phyloP scores from a whole-genome alignment of 1,140 invertebrate species.

The Lethocerus indicus region DNA sequence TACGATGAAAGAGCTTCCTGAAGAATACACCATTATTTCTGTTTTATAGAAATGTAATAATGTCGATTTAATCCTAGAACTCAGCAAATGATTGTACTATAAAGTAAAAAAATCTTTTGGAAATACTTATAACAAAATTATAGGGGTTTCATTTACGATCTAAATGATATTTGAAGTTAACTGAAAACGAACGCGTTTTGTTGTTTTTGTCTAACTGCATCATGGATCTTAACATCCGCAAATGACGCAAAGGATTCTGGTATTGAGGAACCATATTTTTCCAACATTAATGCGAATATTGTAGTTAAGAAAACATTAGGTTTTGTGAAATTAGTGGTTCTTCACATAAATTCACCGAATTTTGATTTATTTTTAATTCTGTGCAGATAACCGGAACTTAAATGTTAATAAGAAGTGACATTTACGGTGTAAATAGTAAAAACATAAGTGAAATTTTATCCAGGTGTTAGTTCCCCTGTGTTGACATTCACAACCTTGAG shows the following conservation, averaged over 20 bases:
- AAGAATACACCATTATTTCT: no score
- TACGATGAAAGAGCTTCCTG: no score
- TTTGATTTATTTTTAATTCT: neutral
- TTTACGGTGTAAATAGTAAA: neutral
- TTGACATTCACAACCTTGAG: slow-evolving; percentile 10
- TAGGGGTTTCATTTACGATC: no score
- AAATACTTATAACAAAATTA: no score
- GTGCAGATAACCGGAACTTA: no score
- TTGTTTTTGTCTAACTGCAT: slow-evolving; percentile 18
- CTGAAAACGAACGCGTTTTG: no score
- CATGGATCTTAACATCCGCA: slow-evolving; percentile 18
- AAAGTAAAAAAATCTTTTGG: no score
- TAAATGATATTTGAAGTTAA: no score
- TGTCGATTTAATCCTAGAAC: no score
- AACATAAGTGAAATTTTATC: slow-evolving; percentile 9
- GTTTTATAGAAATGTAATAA: no score
- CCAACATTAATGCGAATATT: slow-evolving; percentile 16
- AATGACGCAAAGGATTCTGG: slow-evolving; percentile 19
- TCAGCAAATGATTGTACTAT: no score
- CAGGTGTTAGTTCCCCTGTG: slow-evolving; percentile 6
- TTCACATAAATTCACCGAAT: neutral
- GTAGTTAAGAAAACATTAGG: slow-evolving; percentile 8
- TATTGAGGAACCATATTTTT: slow-evolving; percentile 19
- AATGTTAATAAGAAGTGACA: neutral
- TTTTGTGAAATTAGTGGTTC: slow-evolving; percentile 2